Conservation (phyloP, 1,140 invertebrate genomes). For the Agrilus planipennis region DNA sequence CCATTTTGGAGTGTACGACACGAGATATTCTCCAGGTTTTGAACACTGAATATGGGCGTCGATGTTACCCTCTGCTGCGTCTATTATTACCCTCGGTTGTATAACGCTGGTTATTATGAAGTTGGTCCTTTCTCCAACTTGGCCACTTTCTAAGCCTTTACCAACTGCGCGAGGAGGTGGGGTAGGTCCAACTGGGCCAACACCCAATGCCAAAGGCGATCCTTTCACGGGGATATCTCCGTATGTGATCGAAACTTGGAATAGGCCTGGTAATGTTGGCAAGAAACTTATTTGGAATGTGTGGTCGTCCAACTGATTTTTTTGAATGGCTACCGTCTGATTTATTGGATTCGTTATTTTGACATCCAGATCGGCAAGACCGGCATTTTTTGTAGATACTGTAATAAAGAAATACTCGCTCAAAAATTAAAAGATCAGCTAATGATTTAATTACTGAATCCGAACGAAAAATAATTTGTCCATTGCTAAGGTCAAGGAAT, state of each 20-base stretch:
- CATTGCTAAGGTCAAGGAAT: no score
- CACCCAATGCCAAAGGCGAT: constrained; percentile 49
- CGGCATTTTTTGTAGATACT: constrained; percentile 80
- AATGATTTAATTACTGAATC: no score
- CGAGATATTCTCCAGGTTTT: constrained; percentile 36
- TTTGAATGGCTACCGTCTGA: constrained; percentile 70
- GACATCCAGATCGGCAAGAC: constrained; percentile 80
- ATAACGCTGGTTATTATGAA: constrained; percentile 55
- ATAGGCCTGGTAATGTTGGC: constrained; percentile 78
- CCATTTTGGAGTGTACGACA: constrained; percentile 55
- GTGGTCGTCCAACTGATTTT: constrained; percentile 61
- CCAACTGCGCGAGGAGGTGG: constrained; percentile 42
- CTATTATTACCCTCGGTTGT: constrained; percentile 35
- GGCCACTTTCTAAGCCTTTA: constrained; percentile 51
- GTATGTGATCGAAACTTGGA: constrained; percentile 79
- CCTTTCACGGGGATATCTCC: constrained; percentile 56
- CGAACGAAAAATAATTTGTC: no score
- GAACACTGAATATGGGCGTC: constrained; percentile 29
- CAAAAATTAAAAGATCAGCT: no score
- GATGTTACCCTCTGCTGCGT: constrained; percentile 31
- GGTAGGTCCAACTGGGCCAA: constrained; percentile 31
- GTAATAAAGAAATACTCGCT: constrained; percentile 28
- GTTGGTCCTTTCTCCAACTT: constrained; percentile 58
- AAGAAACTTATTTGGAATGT: constrained; percentile 70
- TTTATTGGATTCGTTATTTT: constrained; percentile 82